Evolutionary conservation across 2,797 vertebrate genomes (phyloP), one percentile per base, ranked within the genome.

Genomic region (Gambusia yucatana): DNA sequence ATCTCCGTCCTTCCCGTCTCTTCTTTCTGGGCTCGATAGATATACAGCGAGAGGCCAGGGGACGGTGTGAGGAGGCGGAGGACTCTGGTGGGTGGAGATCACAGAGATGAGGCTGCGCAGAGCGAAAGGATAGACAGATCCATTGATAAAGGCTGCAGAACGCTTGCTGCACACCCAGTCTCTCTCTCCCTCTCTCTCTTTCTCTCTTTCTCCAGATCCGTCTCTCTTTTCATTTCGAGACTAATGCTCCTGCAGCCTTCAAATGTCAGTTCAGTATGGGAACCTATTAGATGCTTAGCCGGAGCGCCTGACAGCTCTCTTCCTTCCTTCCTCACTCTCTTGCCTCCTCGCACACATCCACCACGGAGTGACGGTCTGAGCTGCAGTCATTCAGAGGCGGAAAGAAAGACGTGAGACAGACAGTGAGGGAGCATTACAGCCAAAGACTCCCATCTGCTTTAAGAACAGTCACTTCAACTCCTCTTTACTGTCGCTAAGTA

Each of bases 61-160:
- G 78, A 89, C 73, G 82, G 84, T 6, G 72, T 70, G 63, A 81
- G 86, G 85, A 91, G 90, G 87, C 76, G 75, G 89, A 89, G 90
- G 88, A 89, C 80, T 77, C 75, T 85, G 88, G 86, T 82, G 86
- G 88, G 86, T 86, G 87, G 87, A 90, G 93, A 93, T 95, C 91
- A 93, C 88, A 92, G 92, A 94, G 93, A 94, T 91, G 91, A 91
- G 89, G 88, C 89, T 77, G 74, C 76, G 87, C 84, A 82, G 87
- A 87, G 91, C 52, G 89, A 89, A 94, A 85, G 92, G 92, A 92
- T 90, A 87, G 94, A 94, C 91, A 92, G 93, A 95, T 94, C 93
- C 92, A 92, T 93, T 92, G 95, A 95, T 94, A 93, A 95, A 88
- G 87, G 91, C 92, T 89, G 92, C 90, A 79, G 87, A 86, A 87